Base-by-base conservation (phyloP, 1,140 invertebrate genomes). In the Ganaspis sp. region DNA sequence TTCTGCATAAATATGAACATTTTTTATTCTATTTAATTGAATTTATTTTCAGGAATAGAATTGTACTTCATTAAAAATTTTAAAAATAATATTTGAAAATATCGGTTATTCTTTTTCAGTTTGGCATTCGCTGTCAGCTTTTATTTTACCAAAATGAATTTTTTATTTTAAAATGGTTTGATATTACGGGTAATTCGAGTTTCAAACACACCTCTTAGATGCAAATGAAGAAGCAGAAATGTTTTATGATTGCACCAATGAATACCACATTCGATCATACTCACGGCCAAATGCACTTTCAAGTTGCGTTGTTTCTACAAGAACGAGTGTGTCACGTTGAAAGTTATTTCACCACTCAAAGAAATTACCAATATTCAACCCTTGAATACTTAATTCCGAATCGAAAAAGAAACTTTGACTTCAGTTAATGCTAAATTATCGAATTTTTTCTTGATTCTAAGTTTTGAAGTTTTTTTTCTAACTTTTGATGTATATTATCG, bases 201-300 rank as follows among this genome's bases (percentile, higher is more conserved):
- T 49, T 49, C 17, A 8, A 49, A 49, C 15, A 49, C 12, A 17
- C 17, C 45, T 49, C 29, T 15, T 5, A 49, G 45, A 17, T 49
- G n/a, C 17, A 17, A 49, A 49, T n/a, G 45, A 17, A 49, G 45
- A 49, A 49, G 45, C n/a, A 49, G 12, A 49, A 49, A n/a, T 49
- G 45, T 49, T 49, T 49, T 49, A 49, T 49, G 45, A 49, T 49
- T 49, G n/a, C n/a, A 49, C 45, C 45, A 49, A 49, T 49, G 45
- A 49, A 49, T 45, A 45, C 17, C n/a, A 45, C 42, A 15, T n/a
- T 15, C 45, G 45, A 49, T 49, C 45, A 45, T 45, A 49, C 45
- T 49, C 45, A 49, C n/a, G 45, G 45, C 45, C 12, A 49, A 49
- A 49, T 49, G 45, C 45, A 49, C 45, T 49, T 49, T 49, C 45